These are phyloP conservation scores for Tiliqua scincoides DNA, from an alignment of 2,113 vertebrate genomes.

Conservation along the genomic window DNA sequence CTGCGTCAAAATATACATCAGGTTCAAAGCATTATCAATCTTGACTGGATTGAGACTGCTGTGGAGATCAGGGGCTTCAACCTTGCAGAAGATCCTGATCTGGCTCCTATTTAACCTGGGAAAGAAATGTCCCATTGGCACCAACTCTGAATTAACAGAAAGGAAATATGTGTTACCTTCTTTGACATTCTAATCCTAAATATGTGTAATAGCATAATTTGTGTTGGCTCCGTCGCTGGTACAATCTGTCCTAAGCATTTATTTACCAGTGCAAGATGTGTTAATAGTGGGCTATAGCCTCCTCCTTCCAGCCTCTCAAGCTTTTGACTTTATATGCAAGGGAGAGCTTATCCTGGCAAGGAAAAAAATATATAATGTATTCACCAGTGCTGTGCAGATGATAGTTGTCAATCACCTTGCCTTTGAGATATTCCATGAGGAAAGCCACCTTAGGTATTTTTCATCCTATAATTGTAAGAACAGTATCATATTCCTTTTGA, in stretches of 20 bases:
- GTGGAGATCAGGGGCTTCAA: too few species aligned
- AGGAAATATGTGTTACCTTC: background rate
- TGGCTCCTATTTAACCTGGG: too few species aligned
- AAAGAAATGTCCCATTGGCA: too few species aligned
- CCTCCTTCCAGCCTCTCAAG: background rate
- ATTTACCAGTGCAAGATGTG: background rate
- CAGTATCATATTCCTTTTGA: background rate
- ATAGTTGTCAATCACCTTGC: background rate
- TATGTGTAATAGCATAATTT: background rate
- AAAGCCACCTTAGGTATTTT: background rate
- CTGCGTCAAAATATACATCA: background rate
- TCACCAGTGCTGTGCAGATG: background rate
- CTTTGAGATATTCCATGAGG: background rate
- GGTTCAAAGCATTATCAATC: too few species aligned
- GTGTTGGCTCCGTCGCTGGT: background rate
- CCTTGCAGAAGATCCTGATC: too few species aligned
- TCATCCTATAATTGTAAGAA: background rate
- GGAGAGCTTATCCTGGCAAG: background rate
- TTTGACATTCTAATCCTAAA: background rate
- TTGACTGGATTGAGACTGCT: too few species aligned
- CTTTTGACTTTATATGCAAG: background rate
- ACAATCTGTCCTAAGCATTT: background rate
- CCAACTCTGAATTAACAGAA: background rate
- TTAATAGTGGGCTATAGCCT: background rate
- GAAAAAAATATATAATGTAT: background rate